Evolutionary conservation across 2,888 invertebrate species (phyloP).

Genomic region (Andrena fulva): DNA sequence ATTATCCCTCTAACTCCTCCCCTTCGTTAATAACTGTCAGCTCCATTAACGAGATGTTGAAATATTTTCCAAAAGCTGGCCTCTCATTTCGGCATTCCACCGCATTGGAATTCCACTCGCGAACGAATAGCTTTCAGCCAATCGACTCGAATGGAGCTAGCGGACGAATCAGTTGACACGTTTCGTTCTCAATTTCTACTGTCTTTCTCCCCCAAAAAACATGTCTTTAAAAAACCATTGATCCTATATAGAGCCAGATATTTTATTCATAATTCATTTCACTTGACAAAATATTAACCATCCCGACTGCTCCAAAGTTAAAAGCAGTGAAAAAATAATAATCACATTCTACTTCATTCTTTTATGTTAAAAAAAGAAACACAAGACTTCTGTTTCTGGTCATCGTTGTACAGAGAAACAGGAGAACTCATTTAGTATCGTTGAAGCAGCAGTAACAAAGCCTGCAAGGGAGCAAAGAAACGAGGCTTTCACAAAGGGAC

Average conservation of each 20-base stretch:
- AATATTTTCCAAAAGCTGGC: conserved; percentile 41
- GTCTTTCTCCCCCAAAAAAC: background rate
- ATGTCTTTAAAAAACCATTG: background rate
- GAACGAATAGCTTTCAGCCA: background rate
- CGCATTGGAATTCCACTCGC: conserved; percentile 22
- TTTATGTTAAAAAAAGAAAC: too few species aligned
- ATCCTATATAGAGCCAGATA: too few species aligned
- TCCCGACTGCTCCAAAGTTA: too few species aligned
- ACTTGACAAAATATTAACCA: too few species aligned
- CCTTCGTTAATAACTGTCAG: conserved; percentile 39
- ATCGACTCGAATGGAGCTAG: background rate
- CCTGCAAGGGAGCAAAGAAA: background rate
- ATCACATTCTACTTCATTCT: too few species aligned
- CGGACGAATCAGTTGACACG: background rate
- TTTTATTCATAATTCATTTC: too few species aligned
- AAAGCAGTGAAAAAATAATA: too few species aligned
- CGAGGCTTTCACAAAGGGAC: background rate
- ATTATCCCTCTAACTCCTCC: background rate
- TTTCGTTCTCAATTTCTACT: background rate
- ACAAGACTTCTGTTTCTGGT: too few species aligned
- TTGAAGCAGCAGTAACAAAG: background rate
- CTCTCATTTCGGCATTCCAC: background rate
- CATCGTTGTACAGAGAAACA: too few species aligned
- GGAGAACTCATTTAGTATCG: background rate
- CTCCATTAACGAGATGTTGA: conserved; percentile 48